Conservation (phyloP, 2,113 vertebrate genomes). For the Erinaceus europaeus region DNA sequence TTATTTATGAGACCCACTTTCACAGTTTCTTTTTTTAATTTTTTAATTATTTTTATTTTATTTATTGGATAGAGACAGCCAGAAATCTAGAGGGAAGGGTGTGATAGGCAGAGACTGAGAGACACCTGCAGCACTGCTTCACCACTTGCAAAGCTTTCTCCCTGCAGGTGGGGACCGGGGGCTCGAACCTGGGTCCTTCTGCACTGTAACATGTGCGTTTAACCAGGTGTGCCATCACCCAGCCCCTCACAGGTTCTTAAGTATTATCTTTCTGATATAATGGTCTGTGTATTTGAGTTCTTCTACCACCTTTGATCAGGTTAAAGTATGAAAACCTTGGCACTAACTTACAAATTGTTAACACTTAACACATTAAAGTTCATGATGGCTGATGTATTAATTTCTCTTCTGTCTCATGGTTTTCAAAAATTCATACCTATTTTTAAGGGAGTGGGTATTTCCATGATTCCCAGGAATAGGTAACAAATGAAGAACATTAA, state of each 20-base stretch:
- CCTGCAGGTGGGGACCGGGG: no score
- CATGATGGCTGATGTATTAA: not conserved
- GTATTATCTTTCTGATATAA: not conserved
- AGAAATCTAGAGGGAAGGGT: no score
- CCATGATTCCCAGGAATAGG: not conserved
- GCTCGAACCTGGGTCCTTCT: no score
- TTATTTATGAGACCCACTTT: not conserved
- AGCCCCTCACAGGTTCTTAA: not conserved
- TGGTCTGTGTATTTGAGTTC: not conserved
- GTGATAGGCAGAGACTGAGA: no score
- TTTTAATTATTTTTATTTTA: no score
- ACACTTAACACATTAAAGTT: not conserved
- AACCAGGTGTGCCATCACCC: no score
- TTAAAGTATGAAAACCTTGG: not conserved
- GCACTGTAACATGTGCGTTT: no score
- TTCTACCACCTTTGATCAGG: not conserved
- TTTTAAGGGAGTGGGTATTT: not conserved
- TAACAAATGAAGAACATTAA: not conserved
- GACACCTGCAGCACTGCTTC: no score
- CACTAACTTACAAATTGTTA: not conserved
- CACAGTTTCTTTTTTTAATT: no score
- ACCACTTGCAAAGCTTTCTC: no score
- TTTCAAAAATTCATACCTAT: not conserved
- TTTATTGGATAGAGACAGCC: no score
- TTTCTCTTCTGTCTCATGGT: not conserved